Evolutionary conservation across 53 echinoderm and acorn worm species (phyloP).

Genomic region (Antedon mediterranea): DNA sequence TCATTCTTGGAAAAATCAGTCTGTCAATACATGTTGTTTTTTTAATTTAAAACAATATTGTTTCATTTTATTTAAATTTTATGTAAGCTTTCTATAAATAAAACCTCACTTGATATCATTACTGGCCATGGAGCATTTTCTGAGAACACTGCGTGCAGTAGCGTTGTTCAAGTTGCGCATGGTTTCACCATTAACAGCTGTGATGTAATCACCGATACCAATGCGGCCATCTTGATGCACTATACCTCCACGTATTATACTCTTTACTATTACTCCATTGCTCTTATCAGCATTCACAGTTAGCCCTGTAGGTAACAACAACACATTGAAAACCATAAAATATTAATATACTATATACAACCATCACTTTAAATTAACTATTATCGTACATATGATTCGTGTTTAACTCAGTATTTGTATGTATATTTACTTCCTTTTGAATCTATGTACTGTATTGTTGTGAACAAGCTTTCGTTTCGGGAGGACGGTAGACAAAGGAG

Average conservation of each 20-base stretch:
- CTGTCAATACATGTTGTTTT: no score
- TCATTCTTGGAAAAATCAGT: no score
- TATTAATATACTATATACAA: background rate
- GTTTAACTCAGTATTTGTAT: no score
- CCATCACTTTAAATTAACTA: no score
- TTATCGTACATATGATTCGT: no score
- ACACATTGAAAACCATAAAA: background rate
- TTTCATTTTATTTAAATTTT: no score
- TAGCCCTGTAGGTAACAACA: conserved; percentile 23
- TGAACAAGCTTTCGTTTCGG: no score
- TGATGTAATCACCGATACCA: conserved; percentile 84
- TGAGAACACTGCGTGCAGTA: conserved; percentile 46
- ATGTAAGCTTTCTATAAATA: no score
- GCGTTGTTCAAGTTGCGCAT: conserved; percentile 63
- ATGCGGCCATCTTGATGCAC: conserved; percentile 77
- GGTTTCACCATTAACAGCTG: conserved; percentile 57
- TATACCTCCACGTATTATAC: conserved; percentile 74
- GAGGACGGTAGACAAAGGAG: no score
- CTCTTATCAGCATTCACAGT: conserved; percentile 73
- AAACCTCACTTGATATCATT: conserved; percentile 53
- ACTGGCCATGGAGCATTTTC: conserved; percentile 54
- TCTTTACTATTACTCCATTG: conserved; percentile 81
- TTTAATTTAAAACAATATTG: no score
- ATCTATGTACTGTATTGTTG: no score
- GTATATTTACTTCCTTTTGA: no score